Base-by-base conservation (phyloP, 2,888 invertebrate genomes). In the Amiota communis region DNA sequence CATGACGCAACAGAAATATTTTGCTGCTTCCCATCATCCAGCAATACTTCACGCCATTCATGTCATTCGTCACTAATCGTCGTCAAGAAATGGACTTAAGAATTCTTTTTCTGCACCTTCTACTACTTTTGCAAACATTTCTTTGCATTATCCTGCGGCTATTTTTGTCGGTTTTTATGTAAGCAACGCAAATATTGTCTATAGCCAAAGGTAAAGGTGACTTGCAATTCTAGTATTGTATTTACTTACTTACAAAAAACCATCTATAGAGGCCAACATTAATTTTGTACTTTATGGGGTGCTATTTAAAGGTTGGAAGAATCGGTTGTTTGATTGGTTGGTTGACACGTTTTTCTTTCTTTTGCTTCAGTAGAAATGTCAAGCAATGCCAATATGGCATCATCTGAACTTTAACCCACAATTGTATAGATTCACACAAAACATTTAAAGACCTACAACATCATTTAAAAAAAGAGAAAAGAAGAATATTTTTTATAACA, bases 1-100 rank as follows among this genome's bases (percentile, higher is more conserved):
- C 78, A 79, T 83, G 83, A 83, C 83, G 83, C 83, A 83, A 86
- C 83, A 84, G 75, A 84, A 80, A 75, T 36, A 36, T 36, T 36
- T 36, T 36, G 36, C 36, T 6, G 36, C 36, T 36, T 36, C 6
- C 36, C 36, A 36, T 4, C 36, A 4, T 36, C 36, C 36, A 36
- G 4, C 36, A 36, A 36, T 36, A 36, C 36, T 36, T 36, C 36
- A 36, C 36, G 36, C 36, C 36, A 36, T 23, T 23, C 23, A 23
- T 6, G 36, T 36, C 36, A 36, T 36, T 36, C 36, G 36, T 36
- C 36, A 36, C 36, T 36, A 36, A 36, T 47, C 53, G 20, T 59
- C 49, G 47, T 59, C 20, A 64, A 64, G 17, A n/a, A 20, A 15
- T 12, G 48, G 13, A 23, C 65, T 65, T 48, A 65, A 65, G 65